These are phyloP conservation scores for Drosophila baimaii DNA, from an alignment of 1,140 invertebrate species.

Conservation along the genomic window DNA sequence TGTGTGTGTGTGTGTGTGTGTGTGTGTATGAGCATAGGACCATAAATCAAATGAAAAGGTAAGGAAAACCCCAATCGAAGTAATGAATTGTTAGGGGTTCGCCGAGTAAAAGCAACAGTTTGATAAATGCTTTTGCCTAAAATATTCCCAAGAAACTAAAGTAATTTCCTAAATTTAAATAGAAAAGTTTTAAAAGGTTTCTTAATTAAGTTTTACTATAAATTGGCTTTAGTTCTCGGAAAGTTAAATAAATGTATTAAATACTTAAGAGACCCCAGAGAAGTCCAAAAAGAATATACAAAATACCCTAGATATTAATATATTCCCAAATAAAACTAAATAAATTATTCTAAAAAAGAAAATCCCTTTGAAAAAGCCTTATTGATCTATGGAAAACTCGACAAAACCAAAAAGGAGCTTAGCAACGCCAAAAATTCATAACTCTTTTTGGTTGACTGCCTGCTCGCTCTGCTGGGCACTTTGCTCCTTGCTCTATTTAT, in stretches of 20 bases:
- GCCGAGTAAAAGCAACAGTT: slow-evolving; percentile 28
- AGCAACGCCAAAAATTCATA: slow-evolving; percentile 37
- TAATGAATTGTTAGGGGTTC: slow-evolving; percentile 56
- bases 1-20: not conserved
- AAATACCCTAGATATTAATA: not conserved
- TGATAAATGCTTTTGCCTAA: slow-evolving; percentile 14
- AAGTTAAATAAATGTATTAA: not conserved
- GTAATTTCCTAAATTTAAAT: not conserved
- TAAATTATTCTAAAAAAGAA: not conserved
- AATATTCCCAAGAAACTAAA: not conserved
- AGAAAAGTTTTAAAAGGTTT: not conserved
- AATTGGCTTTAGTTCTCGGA: not conserved
- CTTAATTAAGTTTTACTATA: not conserved
- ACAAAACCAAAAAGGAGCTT: slow-evolving; percentile 13
- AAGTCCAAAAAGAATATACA: not conserved
- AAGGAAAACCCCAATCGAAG: slow-evolving; percentile 40
- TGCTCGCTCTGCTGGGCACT: not conserved
- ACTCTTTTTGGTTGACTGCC: slow-evolving; percentile 53
- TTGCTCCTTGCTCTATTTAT: slow-evolving; percentile 66
- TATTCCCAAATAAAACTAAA: not conserved
- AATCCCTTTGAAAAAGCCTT: not conserved
- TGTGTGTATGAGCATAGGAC: not conserved
- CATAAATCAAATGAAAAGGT: slow-evolving; percentile 69
- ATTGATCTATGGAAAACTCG: slow-evolving; percentile 16
- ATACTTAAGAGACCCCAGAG: not conserved